phyloP scores from a whole-genome alignment of 2,888 invertebrate genomes.

The Germaria angustata region DNA sequence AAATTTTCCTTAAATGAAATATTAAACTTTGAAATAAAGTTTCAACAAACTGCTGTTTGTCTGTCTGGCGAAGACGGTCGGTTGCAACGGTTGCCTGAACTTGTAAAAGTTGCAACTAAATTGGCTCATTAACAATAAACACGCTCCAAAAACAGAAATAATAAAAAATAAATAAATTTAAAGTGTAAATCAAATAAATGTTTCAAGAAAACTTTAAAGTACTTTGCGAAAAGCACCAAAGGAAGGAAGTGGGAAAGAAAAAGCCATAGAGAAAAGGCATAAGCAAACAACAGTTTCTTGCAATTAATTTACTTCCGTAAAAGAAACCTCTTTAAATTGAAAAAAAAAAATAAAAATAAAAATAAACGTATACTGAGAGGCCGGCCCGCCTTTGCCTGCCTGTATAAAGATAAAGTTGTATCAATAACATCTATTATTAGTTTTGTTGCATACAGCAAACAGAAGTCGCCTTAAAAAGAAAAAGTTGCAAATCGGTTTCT shows the following conservation, averaged over 20 bases:
- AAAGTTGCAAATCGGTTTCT: neutral
- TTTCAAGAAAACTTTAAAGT: constrained; percentile 46
- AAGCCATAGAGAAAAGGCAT: neutral
- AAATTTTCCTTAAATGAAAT: constrained; percentile 48
- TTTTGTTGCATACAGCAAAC: too few species aligned
- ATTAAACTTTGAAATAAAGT: constrained; percentile 53
- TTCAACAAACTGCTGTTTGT: constrained; percentile 21
- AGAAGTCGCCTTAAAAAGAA: neutral
- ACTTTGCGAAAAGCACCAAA: constrained; percentile 16
- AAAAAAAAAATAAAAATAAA: too few species aligned
- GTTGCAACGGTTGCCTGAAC: constrained; percentile 4
- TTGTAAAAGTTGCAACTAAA: constrained; percentile 66
- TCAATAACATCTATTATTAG: constrained; percentile 38
- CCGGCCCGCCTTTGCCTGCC: neutral
- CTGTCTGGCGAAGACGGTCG: neutral
- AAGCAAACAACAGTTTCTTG: constrained; percentile 53
- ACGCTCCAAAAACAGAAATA: constrained; percentile 47
- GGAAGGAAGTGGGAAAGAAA: neutral
- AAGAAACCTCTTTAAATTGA: constrained; percentile 8
- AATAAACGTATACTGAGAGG: too few species aligned
- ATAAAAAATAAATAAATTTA: constrained; percentile 18
- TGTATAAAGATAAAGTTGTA: constrained; percentile 8
- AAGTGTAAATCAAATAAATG: constrained; percentile 69
- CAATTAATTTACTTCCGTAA: constrained; percentile 67
- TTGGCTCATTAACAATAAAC: constrained; percentile 69